Conservation (phyloP, 2,888 invertebrate species). For the Erannis defoliaria region DNA sequence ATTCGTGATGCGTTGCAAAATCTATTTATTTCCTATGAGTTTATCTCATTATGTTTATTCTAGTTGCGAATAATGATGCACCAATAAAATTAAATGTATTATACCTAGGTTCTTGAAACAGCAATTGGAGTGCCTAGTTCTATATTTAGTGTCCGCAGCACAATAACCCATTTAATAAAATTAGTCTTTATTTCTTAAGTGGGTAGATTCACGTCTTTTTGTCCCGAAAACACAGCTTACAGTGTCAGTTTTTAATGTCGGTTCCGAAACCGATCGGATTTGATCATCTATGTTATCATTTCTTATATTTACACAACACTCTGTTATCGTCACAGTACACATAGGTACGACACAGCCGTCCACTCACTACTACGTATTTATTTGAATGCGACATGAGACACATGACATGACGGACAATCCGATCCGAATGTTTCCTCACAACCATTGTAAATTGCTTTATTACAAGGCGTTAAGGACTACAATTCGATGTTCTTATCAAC, state of each 20-base stretch:
- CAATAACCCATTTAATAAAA: neutral
- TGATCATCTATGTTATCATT: slow-evolving; percentile 15
- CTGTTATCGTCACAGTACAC: slow-evolving; percentile 11
- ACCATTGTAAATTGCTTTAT: slow-evolving; percentile 5
- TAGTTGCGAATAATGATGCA: neutral
- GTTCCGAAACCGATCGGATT: slow-evolving; percentile 1
- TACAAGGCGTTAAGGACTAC: slow-evolving; percentile 12
- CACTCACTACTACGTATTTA: slow-evolving; percentile 8
- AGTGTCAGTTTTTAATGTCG: slow-evolving; percentile 7
- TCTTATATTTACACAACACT: slow-evolving; percentile 27
- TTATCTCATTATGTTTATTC: neutral
- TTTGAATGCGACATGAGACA: slow-evolving; percentile 21
- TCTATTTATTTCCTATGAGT: neutral
- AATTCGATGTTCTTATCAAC: neutral
- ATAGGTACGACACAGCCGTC: slow-evolving; percentile 23
- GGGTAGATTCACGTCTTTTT: slow-evolving; percentile 19
- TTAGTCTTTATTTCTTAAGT: neutral
- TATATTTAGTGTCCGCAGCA: neutral
- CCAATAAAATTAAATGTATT: neutral
- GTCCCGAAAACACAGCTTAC: neutral
- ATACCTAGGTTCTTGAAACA: neutral
- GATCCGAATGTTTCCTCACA: slow-evolving; percentile 15
- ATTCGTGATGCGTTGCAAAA: neutral
- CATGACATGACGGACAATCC: neutral
- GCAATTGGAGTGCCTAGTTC: neutral